phyloP scores from a whole-genome alignment of 2,888 invertebrate species.

The Euplexia lucipara region DNA sequence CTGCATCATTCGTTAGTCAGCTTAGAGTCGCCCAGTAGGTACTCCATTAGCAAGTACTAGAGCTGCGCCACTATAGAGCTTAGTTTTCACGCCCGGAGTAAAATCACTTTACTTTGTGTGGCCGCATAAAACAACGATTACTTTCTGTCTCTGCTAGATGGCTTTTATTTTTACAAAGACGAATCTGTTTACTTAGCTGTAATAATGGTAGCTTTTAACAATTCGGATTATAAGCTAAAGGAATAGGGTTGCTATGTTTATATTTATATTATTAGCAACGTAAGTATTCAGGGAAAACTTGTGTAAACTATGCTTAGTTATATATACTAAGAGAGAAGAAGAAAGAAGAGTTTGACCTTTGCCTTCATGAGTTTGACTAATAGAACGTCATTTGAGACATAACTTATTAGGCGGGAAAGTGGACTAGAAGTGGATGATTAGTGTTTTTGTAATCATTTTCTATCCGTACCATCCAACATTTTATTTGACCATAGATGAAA shows the following conservation, averaged over 20 bases:
- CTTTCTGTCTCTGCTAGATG: constrained; percentile 27
- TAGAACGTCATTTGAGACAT: no score
- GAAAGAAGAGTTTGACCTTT: no score
- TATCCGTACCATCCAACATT: no score
- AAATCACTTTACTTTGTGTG: constrained; percentile 52
- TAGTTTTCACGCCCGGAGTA: constrained; percentile 42
- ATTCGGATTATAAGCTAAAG: constrained; percentile 1
- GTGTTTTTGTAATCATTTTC: no score
- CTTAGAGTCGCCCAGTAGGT: constrained; percentile 54
- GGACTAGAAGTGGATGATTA: no score
- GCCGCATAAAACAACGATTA: constrained; percentile 37
- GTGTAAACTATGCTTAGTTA: no score
- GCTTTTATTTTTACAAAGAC: constrained; percentile 13
- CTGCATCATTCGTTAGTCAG: constrained; percentile 60
- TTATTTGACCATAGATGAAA: no score
- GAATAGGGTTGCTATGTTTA: background rate
- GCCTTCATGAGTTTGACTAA: no score
- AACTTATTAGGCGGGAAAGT: no score
- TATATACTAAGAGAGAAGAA: no score
- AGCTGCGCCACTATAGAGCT: constrained; percentile 47
- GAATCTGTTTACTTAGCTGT: background rate
- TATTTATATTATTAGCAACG: no score
- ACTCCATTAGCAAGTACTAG: constrained; percentile 49
- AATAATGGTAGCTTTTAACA: constrained; percentile 2
- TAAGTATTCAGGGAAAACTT: no score